Evolutionary conservation across 2,888 invertebrate species (phyloP).

Genomic region (Drosophila atripex): DNA sequence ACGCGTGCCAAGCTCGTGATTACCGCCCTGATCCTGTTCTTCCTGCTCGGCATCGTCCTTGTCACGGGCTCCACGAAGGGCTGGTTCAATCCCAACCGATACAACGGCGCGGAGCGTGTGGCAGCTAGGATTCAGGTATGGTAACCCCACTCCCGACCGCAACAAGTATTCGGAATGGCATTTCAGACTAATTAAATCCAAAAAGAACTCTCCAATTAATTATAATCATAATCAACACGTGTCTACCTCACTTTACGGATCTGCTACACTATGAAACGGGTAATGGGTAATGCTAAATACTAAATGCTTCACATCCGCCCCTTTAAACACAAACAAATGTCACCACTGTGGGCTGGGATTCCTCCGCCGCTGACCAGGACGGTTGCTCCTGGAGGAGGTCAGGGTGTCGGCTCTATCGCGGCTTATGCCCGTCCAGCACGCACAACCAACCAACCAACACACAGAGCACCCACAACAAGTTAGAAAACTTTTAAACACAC

Average conservation of each 20-base stretch:
- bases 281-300: constrained; percentile 50
- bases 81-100: constrained; percentile 86
- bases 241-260: constrained; percentile 23
- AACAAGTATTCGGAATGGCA: constrained; percentile 51
- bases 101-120: constrained; percentile 85
- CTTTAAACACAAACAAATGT: constrained; percentile 67
- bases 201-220: constrained; percentile 56
- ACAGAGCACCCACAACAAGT: constrained; percentile 54
- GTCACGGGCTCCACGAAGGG: constrained; percentile 87
- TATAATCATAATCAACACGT: constrained; percentile 64
- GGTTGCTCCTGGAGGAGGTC: background rate
- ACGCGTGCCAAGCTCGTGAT: constrained; percentile 87
- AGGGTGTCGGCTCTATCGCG: constrained; percentile 17
- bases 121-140: constrained; percentile 86
- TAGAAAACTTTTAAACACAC: constrained; percentile 64
- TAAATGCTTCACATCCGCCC: constrained; percentile 67
- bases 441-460: constrained; percentile 45
- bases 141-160: constrained; percentile 25
- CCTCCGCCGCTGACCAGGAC: constrained; percentile 15
- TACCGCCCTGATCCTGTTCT: constrained; percentile 86
- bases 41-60: constrained; percentile 86
- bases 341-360: constrained; percentile 33
- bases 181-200: constrained; percentile 52
- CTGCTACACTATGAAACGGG: constrained; percentile 11
- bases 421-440: constrained; percentile 70